phyloP scores from a whole-genome alignment of 2,113 vertebrate species.

The Pholis gunnellus region DNA sequence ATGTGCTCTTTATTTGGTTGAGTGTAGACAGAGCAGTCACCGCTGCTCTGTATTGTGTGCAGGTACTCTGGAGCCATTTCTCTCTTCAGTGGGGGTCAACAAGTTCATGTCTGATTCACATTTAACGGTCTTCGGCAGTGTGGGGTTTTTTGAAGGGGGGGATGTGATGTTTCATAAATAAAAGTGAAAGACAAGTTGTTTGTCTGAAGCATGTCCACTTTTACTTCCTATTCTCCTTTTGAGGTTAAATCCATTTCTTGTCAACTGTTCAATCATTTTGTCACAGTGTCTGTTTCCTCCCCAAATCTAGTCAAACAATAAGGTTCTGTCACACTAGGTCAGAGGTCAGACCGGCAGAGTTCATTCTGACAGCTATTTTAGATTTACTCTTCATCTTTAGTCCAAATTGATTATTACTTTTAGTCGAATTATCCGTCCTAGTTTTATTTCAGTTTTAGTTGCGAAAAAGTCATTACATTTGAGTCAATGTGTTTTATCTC shows the following conservation, averaged over 20 bases:
- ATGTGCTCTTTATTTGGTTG: neutral
- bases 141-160: constrained; percentile 16
- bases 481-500: too few species aligned
- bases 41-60: neutral
- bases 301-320: neutral
- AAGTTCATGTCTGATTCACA: neutral
- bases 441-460: too few species aligned
- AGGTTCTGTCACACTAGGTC: too few species aligned
- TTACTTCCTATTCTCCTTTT: neutral
- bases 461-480: too few species aligned
- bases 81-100: neutral
- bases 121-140: constrained; percentile 11
- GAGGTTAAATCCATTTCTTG: neutral
- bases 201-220: neutral
- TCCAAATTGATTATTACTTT: too few species aligned
- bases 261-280: neutral
- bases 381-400: neutral
- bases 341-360: neutral
- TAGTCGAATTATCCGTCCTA: too few species aligned
- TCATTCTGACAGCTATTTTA: neutral
- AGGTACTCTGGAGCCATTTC: neutral
- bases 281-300: neutral
- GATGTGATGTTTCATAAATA: constrained; percentile 70
- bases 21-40: neutral
- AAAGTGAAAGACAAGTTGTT: constrained; percentile 34